A percentile compares a stretch with the other conserved stretches of the same genome.
phyloP scores from a whole-genome alignment of 2,113 vertebrate species.

The Lanius ludovicianus region DNA sequence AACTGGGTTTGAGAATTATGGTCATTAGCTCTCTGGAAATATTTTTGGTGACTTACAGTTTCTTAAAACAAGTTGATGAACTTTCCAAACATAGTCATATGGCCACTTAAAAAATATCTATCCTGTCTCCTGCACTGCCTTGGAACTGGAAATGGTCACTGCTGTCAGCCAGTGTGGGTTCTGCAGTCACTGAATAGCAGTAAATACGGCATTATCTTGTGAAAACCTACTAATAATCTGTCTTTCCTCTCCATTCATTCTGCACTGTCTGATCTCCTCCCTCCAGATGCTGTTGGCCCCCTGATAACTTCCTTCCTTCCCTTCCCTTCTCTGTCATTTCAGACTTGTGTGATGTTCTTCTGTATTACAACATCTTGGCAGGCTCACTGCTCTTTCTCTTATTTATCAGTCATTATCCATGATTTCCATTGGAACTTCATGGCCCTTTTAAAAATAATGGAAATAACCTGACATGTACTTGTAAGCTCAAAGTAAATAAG shows the following conservation, averaged over 20 bases:
- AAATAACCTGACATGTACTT: conserved; percentile 26
- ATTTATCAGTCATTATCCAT: conserved; percentile 26
- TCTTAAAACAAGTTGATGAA: neutral
- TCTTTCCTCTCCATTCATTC: conserved; percentile 4
- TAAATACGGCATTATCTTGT: conserved; percentile 26
- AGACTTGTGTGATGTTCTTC: conserved; percentile 16
- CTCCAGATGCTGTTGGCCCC: conserved; percentile 26
- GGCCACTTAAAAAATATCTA: neutral
- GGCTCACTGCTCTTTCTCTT: neutral
- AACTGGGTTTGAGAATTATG: neutral
- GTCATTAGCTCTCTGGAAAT: neutral
- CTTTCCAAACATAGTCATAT: neutral
- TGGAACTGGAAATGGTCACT: neutral
- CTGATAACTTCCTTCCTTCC: conserved; percentile 42
- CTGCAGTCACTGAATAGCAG: neutral
- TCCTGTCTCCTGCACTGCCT: neutral
- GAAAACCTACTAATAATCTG: conserved; percentile 29
- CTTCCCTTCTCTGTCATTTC: neutral
- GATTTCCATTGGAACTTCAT: conserved; percentile 22
- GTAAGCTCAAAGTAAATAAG: conserved; percentile 18
- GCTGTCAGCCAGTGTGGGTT: neutral
- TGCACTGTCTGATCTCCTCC: conserved; percentile 23
- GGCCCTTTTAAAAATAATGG: conserved; percentile 19
- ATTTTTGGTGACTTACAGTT: neutral
- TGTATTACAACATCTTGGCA: conserved; percentile 12